These are phyloP conservation scores for Sebastes hopkinsi DNA, from an alignment of 2,797 vertebrate species.

Conservation along the genomic window DNA sequence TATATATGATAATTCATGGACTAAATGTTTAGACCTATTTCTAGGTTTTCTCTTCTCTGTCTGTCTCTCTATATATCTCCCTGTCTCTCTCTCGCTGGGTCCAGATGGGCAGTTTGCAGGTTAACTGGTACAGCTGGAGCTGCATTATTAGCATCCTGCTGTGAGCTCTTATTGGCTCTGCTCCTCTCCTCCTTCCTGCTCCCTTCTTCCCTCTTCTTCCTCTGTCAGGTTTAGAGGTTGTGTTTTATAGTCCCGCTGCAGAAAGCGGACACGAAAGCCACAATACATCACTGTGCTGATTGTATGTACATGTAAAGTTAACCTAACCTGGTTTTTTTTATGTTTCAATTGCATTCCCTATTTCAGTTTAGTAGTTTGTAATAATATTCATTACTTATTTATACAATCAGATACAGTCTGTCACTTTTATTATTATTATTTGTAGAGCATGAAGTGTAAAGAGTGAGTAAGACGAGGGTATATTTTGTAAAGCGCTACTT, in stretches of 20 bases:
- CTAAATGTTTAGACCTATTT: neutral
- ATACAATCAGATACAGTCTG: neutral
- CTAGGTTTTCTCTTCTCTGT: neutral
- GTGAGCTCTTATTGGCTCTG: slow-evolving; percentile 97
- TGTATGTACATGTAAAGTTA: neutral
- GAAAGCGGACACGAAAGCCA: neutral
- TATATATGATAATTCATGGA: neutral
- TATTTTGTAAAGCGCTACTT: neutral
- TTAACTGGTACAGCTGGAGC: slow-evolving; percentile 99
- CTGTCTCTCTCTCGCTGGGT: slow-evolving; percentile 71
- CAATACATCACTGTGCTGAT: neutral
- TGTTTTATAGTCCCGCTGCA: neutral
- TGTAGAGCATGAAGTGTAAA: neutral
- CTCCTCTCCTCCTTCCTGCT: slow-evolving; percentile 74
- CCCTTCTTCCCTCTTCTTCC: slow-evolving; percentile 44
- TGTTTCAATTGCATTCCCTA: neutral
- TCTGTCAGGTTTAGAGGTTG: slow-evolving; percentile 59
- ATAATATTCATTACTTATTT: neutral
- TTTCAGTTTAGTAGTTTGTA: neutral
- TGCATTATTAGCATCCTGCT: slow-evolving; percentile 99
- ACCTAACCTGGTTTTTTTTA: neutral
- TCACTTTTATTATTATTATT: no score
- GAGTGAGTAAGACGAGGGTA: neutral
- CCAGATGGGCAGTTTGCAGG: slow-evolving; percentile 99
- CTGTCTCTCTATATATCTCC: slow-evolving; percentile 31